phyloP scores from a whole-genome alignment of 2,888 invertebrate genomes.

The Lamellibrachia columna region DNA sequence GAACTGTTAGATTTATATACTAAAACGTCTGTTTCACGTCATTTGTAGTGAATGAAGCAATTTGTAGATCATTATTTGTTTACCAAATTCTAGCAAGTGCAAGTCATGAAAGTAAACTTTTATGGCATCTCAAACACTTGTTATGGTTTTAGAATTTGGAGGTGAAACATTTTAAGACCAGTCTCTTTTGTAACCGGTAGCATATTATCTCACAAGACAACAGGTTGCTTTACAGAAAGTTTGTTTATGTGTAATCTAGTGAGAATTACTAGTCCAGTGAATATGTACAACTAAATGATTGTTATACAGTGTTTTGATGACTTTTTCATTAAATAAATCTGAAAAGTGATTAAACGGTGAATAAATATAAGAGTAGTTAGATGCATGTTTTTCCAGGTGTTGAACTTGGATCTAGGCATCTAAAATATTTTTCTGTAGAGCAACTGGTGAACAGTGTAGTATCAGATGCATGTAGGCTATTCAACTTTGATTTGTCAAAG shows the following conservation, averaged over 20 bases:
- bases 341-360: background rate
- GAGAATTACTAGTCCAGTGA: background rate
- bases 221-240: background rate
- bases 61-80: background rate
- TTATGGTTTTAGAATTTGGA: background rate
- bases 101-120: background rate
- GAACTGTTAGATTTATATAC: background rate
- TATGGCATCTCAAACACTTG: background rate
- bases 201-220: background rate
- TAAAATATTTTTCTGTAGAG: background rate
- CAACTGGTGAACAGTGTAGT: background rate
- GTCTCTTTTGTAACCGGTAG: background rate
- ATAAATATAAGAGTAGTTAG: background rate
- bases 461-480: background rate
- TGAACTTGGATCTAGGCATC: background rate
- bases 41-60: background rate
- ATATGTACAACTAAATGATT: background rate
- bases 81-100: background rate
- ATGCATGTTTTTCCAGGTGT: background rate
- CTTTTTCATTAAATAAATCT: background rate
- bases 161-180: background rate
- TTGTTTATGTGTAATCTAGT: constrained; percentile 16
- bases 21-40: background rate
- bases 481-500: background rate
- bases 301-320: background rate